Evolutionary conservation across 2,888 invertebrate genomes (phyloP), one percentile per base, ranked within the genome.

Genomic region (Drosophila ochracea): DNA sequence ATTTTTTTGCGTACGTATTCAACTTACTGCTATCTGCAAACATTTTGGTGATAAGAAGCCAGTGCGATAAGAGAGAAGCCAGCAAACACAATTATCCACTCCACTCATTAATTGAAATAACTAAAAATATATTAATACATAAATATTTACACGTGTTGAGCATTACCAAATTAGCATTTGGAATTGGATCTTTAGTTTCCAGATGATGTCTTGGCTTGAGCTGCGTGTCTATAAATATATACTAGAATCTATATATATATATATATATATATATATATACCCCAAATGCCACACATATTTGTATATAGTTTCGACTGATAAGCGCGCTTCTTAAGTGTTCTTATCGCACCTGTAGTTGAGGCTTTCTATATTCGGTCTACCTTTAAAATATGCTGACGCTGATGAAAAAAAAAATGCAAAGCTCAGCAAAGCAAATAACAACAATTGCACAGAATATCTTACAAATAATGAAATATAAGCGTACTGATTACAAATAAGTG

Each of bases 401-500:
- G 41, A 83, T 50, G 67, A 47, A 57, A 31, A 69, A 52, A 47
- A 41, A 62, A 73, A 58, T 63, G 62, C 52, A 76, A 76, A 90
- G 80, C 90, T 67, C 79, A 90, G 85, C 85, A 39, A 76, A 82
- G 57, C 25, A 52, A 55, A 59, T 39, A 41, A 19, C 63, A 62
- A 71, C 61, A 61, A 71, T 52, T 28, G 33, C 21, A 43, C 43
- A 53, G 66, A 64, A 80, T 76, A 76, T 80, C 72, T 76, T 66
- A 68, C 16, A 66, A 69, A 73, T 72, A 87, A 87, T 76, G 73
- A 84, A 87, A 82, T 82, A 78, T 61, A 82, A 67, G 66, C 78
- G 28, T 50, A 68, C 80, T 88, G 89, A 85, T 90, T 85, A 90
- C 89, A 78, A 85, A 67, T 78, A 76, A 79, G 71, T 82, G 55